Conservation (phyloP, 2,888 invertebrate species). For the Ypsolopha sequella region DNA sequence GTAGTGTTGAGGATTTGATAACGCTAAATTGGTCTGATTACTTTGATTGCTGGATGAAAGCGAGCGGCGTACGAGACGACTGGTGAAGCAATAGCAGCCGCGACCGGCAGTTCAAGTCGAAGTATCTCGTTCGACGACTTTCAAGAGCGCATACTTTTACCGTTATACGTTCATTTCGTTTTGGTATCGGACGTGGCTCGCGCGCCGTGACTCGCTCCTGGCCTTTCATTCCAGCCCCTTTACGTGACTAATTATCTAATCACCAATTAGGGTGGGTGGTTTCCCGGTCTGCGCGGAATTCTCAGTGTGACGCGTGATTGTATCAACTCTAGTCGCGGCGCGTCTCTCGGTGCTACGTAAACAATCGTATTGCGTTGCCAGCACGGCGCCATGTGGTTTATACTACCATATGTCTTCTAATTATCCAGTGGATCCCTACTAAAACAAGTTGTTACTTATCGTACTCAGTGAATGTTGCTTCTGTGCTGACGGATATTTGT, state of each 20-base stretch:
- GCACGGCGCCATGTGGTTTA: conserved; percentile 61
- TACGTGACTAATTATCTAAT: conserved; percentile 39
- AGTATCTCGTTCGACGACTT: conserved; percentile 48
- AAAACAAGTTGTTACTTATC: conserved; percentile 12
- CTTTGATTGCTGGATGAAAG: neutral
- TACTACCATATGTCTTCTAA: conserved; percentile 46
- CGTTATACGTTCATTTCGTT: conserved; percentile 65
- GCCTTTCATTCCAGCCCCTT: conserved; percentile 21
- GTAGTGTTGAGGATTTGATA: conserved; percentile 12
- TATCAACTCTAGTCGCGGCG: conserved; percentile 6
- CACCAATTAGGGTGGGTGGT: conserved; percentile 29
- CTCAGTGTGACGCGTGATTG: conserved; percentile 14
- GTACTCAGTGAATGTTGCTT: conserved; percentile 17
- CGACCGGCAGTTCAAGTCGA: conserved; percentile 19
- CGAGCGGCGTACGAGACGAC: conserved; percentile 32
- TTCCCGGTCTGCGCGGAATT: conserved; percentile 25
- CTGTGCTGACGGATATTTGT: neutral
- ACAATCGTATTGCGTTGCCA: conserved; percentile 49
- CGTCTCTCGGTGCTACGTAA: conserved; percentile 29
- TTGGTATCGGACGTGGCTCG: conserved; percentile 46
- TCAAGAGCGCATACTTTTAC: conserved; percentile 64
- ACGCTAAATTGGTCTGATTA: conserved; percentile 32
- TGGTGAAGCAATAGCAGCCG: conserved; percentile 48
- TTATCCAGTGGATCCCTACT: conserved; percentile 19
- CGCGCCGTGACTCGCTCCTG: conserved; percentile 26